Evolutionary conservation across 1,140 invertebrate species (phyloP).

Genomic region (Ceratoteleas bidentatus): DNA sequence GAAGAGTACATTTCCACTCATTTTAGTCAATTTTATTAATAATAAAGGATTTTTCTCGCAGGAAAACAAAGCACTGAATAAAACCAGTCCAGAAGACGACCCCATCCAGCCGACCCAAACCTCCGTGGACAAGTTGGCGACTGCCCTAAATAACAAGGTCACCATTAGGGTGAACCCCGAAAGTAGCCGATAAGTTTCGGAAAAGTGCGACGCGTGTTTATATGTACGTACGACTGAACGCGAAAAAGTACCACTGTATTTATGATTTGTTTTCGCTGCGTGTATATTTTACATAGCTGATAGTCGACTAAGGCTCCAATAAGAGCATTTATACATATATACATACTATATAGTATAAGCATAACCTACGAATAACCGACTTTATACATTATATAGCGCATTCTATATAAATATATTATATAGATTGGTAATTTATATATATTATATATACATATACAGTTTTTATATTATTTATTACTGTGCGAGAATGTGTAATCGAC

Average conservation of each 20-base stretch:
- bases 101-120: constrained; percentile 63
- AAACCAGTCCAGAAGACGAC: constrained; percentile 55
- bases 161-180: constrained; percentile 79
- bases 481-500: constrained; percentile 33
- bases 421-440: neutral
- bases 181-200: constrained; percentile 74
- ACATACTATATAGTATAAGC: neutral
- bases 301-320: constrained; percentile 15
- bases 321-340: constrained; percentile 49
- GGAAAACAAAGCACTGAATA: constrained; percentile 49
- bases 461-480: constrained; percentile 63
- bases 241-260: constrained; percentile 33
- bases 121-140: constrained; percentile 76
- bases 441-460: constrained; percentile 18
- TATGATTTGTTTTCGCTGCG: constrained; percentile 56
- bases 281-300: constrained; percentile 52
- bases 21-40: too few relatives aligned
- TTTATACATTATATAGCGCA: constrained; percentile 41
- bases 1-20: too few relatives aligned
- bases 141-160: constrained; percentile 76
- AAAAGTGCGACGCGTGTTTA: constrained; percentile 36
- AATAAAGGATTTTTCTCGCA: too few relatives aligned
- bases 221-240: constrained; percentile 52
- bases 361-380: constrained; percentile 15
- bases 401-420: constrained; percentile 27